phyloP scores from a whole-genome alignment of 2,888 invertebrate species.

The Drosophila limbata region DNA sequence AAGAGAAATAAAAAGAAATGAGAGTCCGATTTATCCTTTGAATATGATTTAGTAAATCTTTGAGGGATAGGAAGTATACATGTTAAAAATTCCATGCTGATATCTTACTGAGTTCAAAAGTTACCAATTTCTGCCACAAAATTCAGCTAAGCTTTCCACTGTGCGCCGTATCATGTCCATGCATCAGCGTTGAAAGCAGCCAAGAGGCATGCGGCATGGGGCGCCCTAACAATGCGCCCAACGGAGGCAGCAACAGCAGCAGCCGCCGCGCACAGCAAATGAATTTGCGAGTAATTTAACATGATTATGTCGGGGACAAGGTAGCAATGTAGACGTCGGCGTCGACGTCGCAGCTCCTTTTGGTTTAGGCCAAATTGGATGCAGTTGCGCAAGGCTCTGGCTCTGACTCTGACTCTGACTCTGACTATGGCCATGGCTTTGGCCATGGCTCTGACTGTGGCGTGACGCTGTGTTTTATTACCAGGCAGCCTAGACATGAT shows the following conservation, averaged over 20 bases:
- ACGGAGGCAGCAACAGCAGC: slow-evolving; percentile 43
- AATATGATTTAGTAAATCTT: not conserved
- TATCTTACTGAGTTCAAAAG: not conserved
- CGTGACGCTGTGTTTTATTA: slow-evolving; percentile 81
- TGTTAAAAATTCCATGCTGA: not conserved
- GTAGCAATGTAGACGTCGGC: slow-evolving; percentile 77
- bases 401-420: no score
- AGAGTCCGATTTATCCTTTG: no score
- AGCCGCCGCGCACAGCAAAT: slow-evolving; percentile 78
- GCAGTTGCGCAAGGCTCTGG: slow-evolving; percentile 67
- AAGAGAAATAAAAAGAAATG: no score
- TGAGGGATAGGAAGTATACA: not conserved
- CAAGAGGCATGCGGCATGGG: slow-evolving; percentile 41
- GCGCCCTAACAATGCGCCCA: slow-evolving; percentile 73
- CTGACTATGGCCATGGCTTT: slow-evolving; percentile 29
- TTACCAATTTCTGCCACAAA: not conserved
- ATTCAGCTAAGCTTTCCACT: not conserved
- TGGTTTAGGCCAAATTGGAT: slow-evolving; percentile 67
- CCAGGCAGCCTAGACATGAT: slow-evolving; percentile 72
- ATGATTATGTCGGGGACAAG: slow-evolving; percentile 83
- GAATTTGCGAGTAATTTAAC: slow-evolving; percentile 84
- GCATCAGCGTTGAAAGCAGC: slow-evolving; percentile 68
- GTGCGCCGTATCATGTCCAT: slow-evolving; percentile 62
- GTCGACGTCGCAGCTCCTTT: slow-evolving; percentile 54
- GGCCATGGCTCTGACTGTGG: slow-evolving; percentile 47